These are phyloP conservation scores for Thymallus thymallus DNA, from an alignment of 2,113 vertebrate species.

Conservation along the genomic window DNA sequence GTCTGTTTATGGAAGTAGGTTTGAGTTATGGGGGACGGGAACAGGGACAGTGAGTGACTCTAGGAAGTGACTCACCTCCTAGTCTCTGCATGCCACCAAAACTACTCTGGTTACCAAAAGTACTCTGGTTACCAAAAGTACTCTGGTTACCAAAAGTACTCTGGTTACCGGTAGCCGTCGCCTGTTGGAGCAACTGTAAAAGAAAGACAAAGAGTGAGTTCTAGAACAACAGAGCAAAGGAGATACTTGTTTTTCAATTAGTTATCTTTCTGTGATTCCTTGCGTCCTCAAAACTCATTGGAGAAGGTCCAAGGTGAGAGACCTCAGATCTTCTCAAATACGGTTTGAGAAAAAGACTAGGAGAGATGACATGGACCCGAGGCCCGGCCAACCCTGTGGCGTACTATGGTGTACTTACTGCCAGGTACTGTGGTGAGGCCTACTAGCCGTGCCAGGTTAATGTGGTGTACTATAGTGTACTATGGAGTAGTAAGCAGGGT, in stretches of 20 bases:
- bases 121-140: slow-evolving; percentile 91
- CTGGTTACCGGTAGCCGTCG: slow-evolving; percentile 92
- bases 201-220: slow-evolving; percentile 35
- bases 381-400: slow-evolving; percentile 73
- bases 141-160: slow-evolving; percentile 91
- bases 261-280: no score
- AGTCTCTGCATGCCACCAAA: slow-evolving; percentile 94
- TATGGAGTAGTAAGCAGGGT: no score
- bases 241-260: not conserved
- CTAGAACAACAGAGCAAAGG: not conserved
- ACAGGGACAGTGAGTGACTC: slow-evolving; percentile 57
- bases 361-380: not conserved
- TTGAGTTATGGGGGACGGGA: not conserved
- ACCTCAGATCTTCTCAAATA: no score
- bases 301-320: no score
- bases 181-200: slow-evolving; percentile 91
- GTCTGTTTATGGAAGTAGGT: not conserved
- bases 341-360: not conserved
- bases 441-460: no score
- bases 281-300: no score
- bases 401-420: no score
- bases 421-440: no score
- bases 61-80: slow-evolving; percentile 87
- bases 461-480: no score
- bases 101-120: slow-evolving; percentile 90